Conservation (phyloP, 2,888 invertebrate species). For the Cacoxenus indagator region DNA sequence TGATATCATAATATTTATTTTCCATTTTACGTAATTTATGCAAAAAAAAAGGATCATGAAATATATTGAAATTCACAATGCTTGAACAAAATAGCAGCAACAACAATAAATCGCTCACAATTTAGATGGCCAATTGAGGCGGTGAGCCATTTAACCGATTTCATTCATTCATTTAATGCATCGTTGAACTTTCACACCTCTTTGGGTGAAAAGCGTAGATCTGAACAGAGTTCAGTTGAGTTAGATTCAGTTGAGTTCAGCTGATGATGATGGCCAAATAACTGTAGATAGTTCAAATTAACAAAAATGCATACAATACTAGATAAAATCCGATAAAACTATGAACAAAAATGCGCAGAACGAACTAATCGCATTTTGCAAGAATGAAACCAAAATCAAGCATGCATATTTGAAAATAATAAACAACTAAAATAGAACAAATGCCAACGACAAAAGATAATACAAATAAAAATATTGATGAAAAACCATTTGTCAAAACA, state of each 20-base stretch:
- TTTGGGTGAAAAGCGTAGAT: neutral
- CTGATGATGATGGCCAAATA: too few relatives aligned
- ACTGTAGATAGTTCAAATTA: neutral
- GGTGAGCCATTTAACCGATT: conserved; percentile 45
- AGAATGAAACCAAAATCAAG: neutral
- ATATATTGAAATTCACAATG: neutral
- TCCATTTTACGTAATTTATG: conserved; percentile 7
- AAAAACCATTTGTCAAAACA: too few relatives aligned
- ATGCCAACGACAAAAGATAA: too few relatives aligned
- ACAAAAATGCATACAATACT: neutral
- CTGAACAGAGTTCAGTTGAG: neutral
- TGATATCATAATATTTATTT: conserved; percentile 13
- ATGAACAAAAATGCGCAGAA: neutral
- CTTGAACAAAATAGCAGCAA: neutral
- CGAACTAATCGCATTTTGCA: neutral
- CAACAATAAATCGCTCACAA: neutral
- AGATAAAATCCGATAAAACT: neutral
- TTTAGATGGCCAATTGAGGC: conserved; percentile 14
- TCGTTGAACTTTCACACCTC: conserved; percentile 40
- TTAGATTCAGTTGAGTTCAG: too few relatives aligned
- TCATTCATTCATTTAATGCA: conserved; percentile 50
- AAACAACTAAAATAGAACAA: too few relatives aligned
- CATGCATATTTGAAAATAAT: too few relatives aligned
- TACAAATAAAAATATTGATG: too few relatives aligned
- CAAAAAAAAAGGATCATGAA: neutral